Conservation (phyloP, 2,113 vertebrate genomes). For the Chloropsis hardwickii region DNA sequence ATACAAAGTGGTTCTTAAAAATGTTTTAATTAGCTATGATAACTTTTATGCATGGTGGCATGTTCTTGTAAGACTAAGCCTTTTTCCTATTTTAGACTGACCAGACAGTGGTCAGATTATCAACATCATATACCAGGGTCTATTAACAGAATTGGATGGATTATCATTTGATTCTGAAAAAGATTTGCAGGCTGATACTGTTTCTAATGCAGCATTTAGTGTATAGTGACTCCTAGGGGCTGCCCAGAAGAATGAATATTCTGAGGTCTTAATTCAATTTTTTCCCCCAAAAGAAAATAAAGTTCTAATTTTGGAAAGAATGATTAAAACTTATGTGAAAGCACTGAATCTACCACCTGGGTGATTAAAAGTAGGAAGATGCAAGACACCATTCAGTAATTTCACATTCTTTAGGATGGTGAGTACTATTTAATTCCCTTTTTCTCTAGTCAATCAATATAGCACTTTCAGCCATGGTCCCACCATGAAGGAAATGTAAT, state of each 20-base stretch:
- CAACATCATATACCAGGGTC: not conserved
- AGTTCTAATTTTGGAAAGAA: not conserved
- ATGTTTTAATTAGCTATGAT: not conserved
- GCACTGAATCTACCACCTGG: not conserved
- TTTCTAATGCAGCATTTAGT: not conserved
- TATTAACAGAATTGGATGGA: not conserved
- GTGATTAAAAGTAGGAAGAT: not conserved
- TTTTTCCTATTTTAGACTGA: not conserved
- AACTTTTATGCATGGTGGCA: not conserved
- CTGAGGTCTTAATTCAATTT: not conserved
- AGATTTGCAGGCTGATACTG: not conserved
- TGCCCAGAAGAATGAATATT: not conserved
- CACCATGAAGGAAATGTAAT: not conserved
- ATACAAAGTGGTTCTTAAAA: not conserved
- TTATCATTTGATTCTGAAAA: not conserved
- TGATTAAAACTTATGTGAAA: not conserved
- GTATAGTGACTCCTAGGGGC: not conserved
- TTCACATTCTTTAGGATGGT: not conserved
- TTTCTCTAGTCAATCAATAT: not conserved
- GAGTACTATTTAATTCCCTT: not conserved
- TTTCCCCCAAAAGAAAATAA: not conserved
- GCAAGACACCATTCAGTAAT: not conserved
- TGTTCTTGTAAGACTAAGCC: not conserved
- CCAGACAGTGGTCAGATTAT: not conserved
- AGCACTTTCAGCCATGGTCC: not conserved